Evolutionary conservation across 1,140 invertebrate species (phyloP), one percentile per base, ranked within the genome.

Genomic region (Cardiocondyla obscurior): DNA sequence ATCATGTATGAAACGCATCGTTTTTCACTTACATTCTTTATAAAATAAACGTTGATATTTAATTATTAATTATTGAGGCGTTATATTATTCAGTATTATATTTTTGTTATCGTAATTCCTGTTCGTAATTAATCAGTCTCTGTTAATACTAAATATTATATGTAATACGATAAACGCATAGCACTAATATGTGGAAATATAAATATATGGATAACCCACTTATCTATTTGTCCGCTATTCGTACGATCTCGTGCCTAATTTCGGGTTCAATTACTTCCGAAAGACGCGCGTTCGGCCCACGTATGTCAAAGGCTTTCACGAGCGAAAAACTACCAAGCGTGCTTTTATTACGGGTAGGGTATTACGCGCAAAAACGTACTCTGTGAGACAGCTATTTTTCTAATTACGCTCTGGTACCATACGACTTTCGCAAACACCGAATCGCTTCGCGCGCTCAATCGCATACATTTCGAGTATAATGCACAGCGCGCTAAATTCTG

Each of bases 361-460:
- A 82, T 65, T 82, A 82, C 60, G 19, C 60, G 6, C 36, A 28
- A 46, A 60, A 53, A 46, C 72, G 30, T 76, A 76, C 16, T n/a
- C n/a, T n/a, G n/a, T n/a, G 57, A 33, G 57, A 74, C 30, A 8
- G 30, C 46, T 36, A 49, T 65, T 62, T 55, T n/a, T 76, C 72
- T 65, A 82, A 76, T 82, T 82, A 77, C 14, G 64, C 46, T 10
- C 44, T 77, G 51, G 28, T 28, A 36, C 36, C 58, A 30, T 8
- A 53, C 55, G 22, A 55, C 22, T 36, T 62, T 39, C 5, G 14
- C 19, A 76, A 46, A 64, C 14, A 33, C 0, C 19, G 19, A 16
- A 16, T 76, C 14, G 16, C 25, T 19, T 10, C 25, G 28, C 19
- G 12, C 10, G n/a, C n/a, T n/a, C n/a, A n/a, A n/a, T 3, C 6